phyloP scores from a whole-genome alignment of 2,888 invertebrate genomes.

The Drosophila paucipuncta region DNA sequence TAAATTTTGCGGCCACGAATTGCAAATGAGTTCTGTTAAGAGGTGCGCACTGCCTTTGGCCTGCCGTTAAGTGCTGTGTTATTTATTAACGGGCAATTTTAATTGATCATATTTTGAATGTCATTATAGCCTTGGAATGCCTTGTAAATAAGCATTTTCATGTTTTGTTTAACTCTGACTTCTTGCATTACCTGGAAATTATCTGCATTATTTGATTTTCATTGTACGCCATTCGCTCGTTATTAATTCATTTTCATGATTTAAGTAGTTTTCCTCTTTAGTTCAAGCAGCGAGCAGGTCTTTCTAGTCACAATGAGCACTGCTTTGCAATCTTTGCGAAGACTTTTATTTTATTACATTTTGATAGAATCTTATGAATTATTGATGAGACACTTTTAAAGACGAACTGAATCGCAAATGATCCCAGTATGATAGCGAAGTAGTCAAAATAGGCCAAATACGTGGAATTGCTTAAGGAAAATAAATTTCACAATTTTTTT shows the following conservation, averaged over 20 bases:
- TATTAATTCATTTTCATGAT: conserved; percentile 62
- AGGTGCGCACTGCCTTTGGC: background rate
- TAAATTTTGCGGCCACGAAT: conserved; percentile 60
- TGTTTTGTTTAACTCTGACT: conserved; percentile 5
- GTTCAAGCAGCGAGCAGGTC: conserved; percentile 21
- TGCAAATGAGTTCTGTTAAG: background rate
- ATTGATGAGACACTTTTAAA: conserved; percentile 68
- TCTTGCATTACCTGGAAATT: conserved; percentile 18
- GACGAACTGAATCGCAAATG: conserved; percentile 40
- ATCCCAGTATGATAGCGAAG: conserved; percentile 22
- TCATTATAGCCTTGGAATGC: conserved; percentile 5
- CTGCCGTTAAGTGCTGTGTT: conserved; percentile 51
- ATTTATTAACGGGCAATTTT: conserved; percentile 33
- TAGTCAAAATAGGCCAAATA: conserved; percentile 5
- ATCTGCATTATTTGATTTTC: conserved; percentile 26
- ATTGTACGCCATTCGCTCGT: conserved; percentile 57
- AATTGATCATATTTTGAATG: conserved; percentile 51
- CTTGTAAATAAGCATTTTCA: conserved; percentile 1
- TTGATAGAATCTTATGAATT: conserved; percentile 57
- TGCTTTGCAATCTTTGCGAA: conserved; percentile 40
- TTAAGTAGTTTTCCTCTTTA: conserved; percentile 38
- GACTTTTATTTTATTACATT: conserved; percentile 25
- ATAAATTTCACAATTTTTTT: background rate
- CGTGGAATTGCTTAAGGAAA: background rate
- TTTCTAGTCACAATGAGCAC: conserved; percentile 20